Evolutionary conservation across 2,797 vertebrate genomes (phyloP).

Genomic region (Gymnoscopelus braueri): DNA sequence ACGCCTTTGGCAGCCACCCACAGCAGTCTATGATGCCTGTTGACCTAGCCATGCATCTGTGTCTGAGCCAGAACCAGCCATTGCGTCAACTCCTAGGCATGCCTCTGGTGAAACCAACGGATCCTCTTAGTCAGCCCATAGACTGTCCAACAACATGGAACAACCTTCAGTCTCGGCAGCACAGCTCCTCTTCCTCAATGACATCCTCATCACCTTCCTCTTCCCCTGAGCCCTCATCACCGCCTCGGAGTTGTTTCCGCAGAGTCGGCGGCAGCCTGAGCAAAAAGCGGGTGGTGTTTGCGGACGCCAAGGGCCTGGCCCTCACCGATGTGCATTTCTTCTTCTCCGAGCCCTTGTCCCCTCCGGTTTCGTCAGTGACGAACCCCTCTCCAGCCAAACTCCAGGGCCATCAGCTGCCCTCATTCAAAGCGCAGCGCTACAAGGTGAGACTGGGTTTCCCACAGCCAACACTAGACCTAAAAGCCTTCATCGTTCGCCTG

Average conservation of each 20-base stretch:
- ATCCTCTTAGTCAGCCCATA: conserved; percentile 45
- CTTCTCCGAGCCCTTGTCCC: conserved; percentile 36
- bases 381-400: conserved; percentile 25
- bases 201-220: background rate
- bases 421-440: conserved; percentile 9
- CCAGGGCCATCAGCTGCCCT: conserved; percentile 16
- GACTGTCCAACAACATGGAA: background rate
- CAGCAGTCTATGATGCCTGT: conserved; percentile 38
- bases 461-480: conserved; percentile 65
- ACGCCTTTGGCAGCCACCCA: conserved; percentile 37
- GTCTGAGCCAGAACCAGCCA: conserved; percentile 48
- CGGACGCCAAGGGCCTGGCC: conserved; percentile 82
- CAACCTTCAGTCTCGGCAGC: background rate
- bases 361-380: background rate
- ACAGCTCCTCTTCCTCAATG: background rate
- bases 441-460: conserved; percentile 74
- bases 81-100: conserved; percentile 51
- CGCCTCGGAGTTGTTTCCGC: conserved; percentile 56
- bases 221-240: background rate
- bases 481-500: conserved; percentile 59
- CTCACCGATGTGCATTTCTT: conserved; percentile 80
- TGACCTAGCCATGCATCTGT: conserved; percentile 59
- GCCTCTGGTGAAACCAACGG: conserved; percentile 37
- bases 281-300: conserved; percentile 86
- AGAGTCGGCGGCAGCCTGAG: conserved; percentile 29